Evolutionary conservation across 2,113 vertebrate species (phyloP), one percentile per base, ranked within the genome.

Genomic region (Monopterus albus): DNA sequence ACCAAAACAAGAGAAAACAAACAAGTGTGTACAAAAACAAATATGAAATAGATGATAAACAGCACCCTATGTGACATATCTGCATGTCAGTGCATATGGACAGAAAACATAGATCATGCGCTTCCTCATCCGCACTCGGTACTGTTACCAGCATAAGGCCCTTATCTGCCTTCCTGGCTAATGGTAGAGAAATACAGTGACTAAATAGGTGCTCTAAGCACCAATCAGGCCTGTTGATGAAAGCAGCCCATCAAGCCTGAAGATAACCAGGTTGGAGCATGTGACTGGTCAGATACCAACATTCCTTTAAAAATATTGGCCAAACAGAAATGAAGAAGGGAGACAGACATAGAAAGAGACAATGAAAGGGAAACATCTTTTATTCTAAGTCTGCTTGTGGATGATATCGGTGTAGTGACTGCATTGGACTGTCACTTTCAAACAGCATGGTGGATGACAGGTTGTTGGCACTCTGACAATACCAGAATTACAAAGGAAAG

Each of bases 371-470:
- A 81, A 58, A 70, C 38, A n/a, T 47, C 49, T 53, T 72, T 76
- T 55, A 67, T 70, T 72, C 71, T 64, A 49, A 81, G 78, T 51
- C 64, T 85, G 82, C 70, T 39, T 46, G 72, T 58, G 68, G 85
- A 89, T 75, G 79, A 75, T 90, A 85, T 83, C 64, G 57, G 66
- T 14, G 14, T 14, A 11, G 57, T 10, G 74, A 39, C 65, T 82
- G 40, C 65, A 68, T 66, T 70, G 66, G 78, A 70, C 71, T 53
- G 64, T 79, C 81, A 85, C 74, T 81, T 79, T 86, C 78, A 89
- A 82, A 89, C 70, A 80, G 82, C 76, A 80, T 78, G 51, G 69
- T 69, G 57, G 82, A 87, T 78, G 83, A 87, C 77, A 88, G 75
- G 40, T 79, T 75, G 77, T 35, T 86, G 79, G 81, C 82, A 78